These are phyloP conservation scores for Nothura maculosa DNA, from an alignment of 2,797 vertebrate genomes.

Conservation along the genomic window DNA sequence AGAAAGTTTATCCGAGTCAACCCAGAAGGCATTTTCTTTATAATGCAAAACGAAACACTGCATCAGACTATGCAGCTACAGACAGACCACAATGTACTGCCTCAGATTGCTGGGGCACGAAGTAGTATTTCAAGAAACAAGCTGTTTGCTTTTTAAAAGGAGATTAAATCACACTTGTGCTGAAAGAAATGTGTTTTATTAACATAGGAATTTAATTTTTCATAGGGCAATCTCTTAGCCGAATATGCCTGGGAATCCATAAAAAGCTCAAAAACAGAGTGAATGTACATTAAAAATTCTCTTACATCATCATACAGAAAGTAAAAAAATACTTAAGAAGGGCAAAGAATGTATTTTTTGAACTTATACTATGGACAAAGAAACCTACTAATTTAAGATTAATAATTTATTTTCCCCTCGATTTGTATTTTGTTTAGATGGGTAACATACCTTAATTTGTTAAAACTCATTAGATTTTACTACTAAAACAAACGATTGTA, in stretches of 20 bases:
- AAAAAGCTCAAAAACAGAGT: not conserved
- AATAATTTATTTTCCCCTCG: not conserved
- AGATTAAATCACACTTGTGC: not conserved
- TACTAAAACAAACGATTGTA: not conserved
- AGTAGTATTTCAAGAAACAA: not conserved
- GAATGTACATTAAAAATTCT: not conserved
- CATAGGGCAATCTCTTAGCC: not conserved
- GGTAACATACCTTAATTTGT: not conserved
- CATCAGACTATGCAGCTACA: not conserved
- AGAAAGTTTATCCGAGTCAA: not conserved
- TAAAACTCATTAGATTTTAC: not conserved
- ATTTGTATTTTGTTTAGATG: not conserved
- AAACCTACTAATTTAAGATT: no score
- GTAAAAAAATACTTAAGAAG: not conserved
- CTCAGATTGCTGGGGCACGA: not conserved
- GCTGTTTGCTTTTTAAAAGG: not conserved
- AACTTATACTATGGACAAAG: not conserved
- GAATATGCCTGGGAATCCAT: not conserved
- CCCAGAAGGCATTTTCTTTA: not conserved
- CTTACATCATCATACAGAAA: not conserved
- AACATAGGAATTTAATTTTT: not conserved
- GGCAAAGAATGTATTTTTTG: not conserved
- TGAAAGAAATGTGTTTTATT: not conserved
- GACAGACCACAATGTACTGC: not conserved
- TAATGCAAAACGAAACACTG: not conserved